phyloP scores from a whole-genome alignment of 1,140 invertebrate species.

The Linepithema humile region DNA sequence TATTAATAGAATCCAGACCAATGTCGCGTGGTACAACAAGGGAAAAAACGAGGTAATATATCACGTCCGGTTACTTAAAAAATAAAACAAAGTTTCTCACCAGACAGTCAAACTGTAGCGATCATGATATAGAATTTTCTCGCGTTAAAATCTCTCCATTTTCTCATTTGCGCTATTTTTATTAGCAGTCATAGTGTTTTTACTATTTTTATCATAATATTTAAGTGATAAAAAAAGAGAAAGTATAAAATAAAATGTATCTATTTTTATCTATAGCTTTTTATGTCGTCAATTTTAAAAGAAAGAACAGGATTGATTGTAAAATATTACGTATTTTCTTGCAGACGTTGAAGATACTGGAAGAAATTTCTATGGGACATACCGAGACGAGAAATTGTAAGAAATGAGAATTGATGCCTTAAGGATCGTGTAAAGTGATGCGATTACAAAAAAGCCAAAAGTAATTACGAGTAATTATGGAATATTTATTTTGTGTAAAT shows the following conservation, averaged over 20 bases:
- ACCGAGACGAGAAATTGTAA: slow-evolving; percentile 41
- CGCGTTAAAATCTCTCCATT: not conserved
- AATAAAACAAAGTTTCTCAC: not conserved
- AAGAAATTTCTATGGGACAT: not conserved
- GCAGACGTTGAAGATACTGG: slow-evolving; percentile 27
- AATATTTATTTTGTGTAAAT: not conserved
- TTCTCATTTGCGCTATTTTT: not conserved
- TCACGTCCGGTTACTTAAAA: not conserved
- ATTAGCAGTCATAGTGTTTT: not conserved
- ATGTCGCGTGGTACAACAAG: slow-evolving; percentile 47
- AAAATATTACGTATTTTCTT: not conserved
- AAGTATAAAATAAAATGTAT: not conserved
- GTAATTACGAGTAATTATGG: slow-evolving; percentile 6
- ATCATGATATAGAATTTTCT: not conserved
- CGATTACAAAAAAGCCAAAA: not conserved
- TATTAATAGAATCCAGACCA: slow-evolving; percentile 43
- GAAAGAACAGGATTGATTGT: not conserved
- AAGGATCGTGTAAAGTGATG: not conserved
- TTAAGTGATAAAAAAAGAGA: not conserved
- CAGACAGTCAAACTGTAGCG: not conserved
- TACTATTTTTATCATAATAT: not conserved
- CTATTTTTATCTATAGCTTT: not conserved
- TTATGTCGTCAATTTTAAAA: slow-evolving; percentile 1
- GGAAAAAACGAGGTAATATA: slow-evolving; percentile 50
- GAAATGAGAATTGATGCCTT: not conserved